A percentile compares a stretch with the other conserved stretches of the same genome.
Conservation (phyloP, 1,140 invertebrate genomes). For the Reticulitermes speratus region DNA sequence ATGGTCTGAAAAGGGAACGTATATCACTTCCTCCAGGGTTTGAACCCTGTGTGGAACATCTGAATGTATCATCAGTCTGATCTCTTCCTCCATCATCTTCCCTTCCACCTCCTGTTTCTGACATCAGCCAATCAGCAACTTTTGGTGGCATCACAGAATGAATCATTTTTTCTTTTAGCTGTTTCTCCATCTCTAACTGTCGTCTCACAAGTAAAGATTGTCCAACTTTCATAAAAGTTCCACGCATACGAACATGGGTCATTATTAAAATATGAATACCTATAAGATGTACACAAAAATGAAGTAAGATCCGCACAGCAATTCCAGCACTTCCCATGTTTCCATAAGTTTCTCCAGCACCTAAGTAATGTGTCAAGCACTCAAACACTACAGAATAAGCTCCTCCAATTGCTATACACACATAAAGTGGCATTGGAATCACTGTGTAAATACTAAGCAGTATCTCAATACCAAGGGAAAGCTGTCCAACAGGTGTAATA, state of each 20-base stretch:
- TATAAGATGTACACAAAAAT: constrained; percentile 87
- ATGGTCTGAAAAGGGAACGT: constrained; percentile 82
- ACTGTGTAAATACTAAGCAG: constrained; percentile 90
- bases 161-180: constrained; percentile 96
- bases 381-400: constrained; percentile 84
- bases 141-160: constrained; percentile 94
- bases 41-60: not conserved
- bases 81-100: constrained; percentile 47
- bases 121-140: constrained; percentile 83
- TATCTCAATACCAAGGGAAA: constrained; percentile 82
- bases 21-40: constrained; percentile 56
- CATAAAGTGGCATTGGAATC: constrained; percentile 86
- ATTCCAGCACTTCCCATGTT: constrained; percentile 44
- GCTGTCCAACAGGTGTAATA: constrained; percentile 76
- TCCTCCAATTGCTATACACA: constrained; percentile 72
- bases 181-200: constrained; percentile 90
- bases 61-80: constrained; percentile 40
- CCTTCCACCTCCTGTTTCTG: constrained; percentile 62
- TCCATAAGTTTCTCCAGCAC: constrained; percentile 8
- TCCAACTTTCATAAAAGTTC: constrained; percentile 96
- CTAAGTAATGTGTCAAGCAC: constrained; percentile 46
- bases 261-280: constrained; percentile 91
- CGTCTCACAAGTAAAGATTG: constrained; percentile 83
- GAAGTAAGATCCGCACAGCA: constrained; percentile 74
- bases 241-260: constrained; percentile 87